A percentile compares a stretch with the other conserved stretches of the same genome.
phyloP scores from a whole-genome alignment of 2,888 invertebrate genomes.

The Phlogophora meticulosa region DNA sequence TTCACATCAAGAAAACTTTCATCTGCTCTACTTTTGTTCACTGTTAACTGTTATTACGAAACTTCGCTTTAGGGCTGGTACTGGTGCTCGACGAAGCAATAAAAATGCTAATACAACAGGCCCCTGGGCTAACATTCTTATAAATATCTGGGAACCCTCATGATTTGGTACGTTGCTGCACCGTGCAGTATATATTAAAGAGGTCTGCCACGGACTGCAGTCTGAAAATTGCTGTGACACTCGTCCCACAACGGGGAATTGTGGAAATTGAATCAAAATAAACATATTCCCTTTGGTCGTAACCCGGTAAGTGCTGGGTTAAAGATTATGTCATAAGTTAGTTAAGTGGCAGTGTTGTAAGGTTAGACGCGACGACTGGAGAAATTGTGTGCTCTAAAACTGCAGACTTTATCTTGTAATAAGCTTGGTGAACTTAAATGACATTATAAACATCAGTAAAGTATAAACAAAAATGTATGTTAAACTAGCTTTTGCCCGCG shows the following conservation, averaged over 20 bases:
- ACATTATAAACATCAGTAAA: not conserved
- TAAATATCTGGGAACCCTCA: constrained; percentile 49
- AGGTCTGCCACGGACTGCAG: constrained; percentile 39
- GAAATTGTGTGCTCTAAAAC: not conserved
- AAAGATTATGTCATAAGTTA: constrained; percentile 43
- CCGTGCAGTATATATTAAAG: constrained; percentile 49
- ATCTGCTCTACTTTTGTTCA: constrained; percentile 73
- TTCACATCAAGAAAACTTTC: constrained; percentile 73
- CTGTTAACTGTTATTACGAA: constrained; percentile 79
- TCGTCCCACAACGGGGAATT: constrained; percentile 29
- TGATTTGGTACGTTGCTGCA: constrained; percentile 41
- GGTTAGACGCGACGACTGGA: not conserved
- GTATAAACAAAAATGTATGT: not conserved
- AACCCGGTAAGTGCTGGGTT: constrained; percentile 45
- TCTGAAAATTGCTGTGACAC: constrained; percentile 35
- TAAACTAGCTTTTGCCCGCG: no score
- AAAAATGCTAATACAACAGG: constrained; percentile 65
- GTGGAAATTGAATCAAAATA: constrained; percentile 54
- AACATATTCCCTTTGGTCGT: constrained; percentile 45
- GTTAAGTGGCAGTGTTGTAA: constrained; percentile 23
- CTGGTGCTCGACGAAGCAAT: constrained; percentile 52
- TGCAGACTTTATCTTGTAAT: not conserved
- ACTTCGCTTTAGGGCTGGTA: constrained; percentile 72
- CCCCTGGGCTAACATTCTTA: constrained; percentile 59
- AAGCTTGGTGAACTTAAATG: not conserved